These are phyloP conservation scores for Pomatostomus ruficeps DNA, from an alignment of 2,113 vertebrate genomes.

Conservation along the genomic window DNA sequence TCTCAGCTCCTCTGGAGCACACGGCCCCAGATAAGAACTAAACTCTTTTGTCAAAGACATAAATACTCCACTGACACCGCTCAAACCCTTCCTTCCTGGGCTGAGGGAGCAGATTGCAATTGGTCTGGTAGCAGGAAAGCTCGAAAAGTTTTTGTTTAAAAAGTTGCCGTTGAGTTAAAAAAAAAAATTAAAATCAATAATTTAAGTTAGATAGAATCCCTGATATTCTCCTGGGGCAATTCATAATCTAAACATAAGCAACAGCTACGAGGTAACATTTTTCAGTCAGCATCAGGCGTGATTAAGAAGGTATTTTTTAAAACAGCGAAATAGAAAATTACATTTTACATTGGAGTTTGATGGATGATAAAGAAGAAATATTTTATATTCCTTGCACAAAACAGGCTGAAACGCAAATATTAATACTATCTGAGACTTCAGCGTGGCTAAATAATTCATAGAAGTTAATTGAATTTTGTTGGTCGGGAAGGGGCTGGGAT, in stretches of 20 bases:
- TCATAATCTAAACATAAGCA: background rate
- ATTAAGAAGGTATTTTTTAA: background rate
- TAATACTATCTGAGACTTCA: background rate
- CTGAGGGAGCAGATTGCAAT: constrained; percentile 31
- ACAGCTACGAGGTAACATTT: background rate
- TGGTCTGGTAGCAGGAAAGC: constrained; percentile 13
- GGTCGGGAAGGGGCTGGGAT: background rate
- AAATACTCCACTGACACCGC: constrained; percentile 26
- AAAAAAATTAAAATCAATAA: background rate
- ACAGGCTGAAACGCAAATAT: constrained; percentile 16
- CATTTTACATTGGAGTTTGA: background rate
- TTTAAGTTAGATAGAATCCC: background rate
- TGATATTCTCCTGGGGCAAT: background rate
- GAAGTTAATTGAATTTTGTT: constrained; percentile 51
- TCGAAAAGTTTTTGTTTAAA: constrained; percentile 21
- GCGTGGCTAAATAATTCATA: constrained; percentile 30
- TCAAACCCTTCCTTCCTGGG: constrained; percentile 12
- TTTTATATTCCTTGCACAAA: background rate
- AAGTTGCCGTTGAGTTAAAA: background rate
- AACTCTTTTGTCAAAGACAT: constrained; percentile 31
- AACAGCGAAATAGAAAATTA: background rate
- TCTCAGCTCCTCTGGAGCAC: background rate
- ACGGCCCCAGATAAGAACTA: constrained; percentile 34
- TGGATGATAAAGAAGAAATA: background rate
- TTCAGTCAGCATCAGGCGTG: background rate